phyloP scores from a whole-genome alignment of 1,140 invertebrate genomes.

The Formica exsecta region DNA sequence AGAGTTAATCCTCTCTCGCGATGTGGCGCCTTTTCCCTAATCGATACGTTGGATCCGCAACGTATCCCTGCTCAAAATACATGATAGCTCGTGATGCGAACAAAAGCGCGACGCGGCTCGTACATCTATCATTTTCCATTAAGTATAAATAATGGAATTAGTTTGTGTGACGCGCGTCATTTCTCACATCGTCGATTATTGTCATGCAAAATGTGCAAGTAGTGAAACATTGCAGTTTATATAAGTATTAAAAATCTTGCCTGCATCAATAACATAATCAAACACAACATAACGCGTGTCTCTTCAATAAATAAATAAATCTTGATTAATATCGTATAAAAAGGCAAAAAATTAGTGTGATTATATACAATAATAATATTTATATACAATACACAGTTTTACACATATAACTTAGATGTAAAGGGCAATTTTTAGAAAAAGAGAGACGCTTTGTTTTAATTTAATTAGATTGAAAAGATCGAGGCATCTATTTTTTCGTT shows the following conservation, averaged over 20 bases:
- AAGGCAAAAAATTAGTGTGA: too few species aligned
- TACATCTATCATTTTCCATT: constrained; percentile 43
- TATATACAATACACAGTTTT: too few species aligned
- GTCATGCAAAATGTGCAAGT: constrained; percentile 3
- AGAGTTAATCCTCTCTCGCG: constrained; percentile 44
- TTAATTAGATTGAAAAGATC: not conserved
- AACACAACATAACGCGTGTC: not conserved
- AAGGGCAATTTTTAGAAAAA: not conserved
- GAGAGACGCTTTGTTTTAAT: too few species aligned
- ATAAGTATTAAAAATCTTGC: not conserved
- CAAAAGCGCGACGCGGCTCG: constrained; percentile 25
- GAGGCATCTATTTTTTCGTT: not conserved
- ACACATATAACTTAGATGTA: too few species aligned
- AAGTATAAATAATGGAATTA: constrained; percentile 39
- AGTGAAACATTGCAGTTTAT: not conserved
- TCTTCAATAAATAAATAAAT: constrained; percentile 34
- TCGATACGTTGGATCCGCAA: constrained; percentile 59
- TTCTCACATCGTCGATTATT: constrained; percentile 23
- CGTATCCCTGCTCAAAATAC: constrained; percentile 48
- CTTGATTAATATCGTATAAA: too few species aligned
- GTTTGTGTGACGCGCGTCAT: constrained; percentile 14
- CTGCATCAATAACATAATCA: not conserved
- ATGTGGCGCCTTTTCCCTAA: constrained; percentile 23
- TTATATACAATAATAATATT: too few species aligned
- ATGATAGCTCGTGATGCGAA: constrained; percentile 27